Evolutionary conservation across 37 sponge, comb jelly and placozoan species (phyloP).

Genomic region (Aphrocallistes beatrix): DNA sequence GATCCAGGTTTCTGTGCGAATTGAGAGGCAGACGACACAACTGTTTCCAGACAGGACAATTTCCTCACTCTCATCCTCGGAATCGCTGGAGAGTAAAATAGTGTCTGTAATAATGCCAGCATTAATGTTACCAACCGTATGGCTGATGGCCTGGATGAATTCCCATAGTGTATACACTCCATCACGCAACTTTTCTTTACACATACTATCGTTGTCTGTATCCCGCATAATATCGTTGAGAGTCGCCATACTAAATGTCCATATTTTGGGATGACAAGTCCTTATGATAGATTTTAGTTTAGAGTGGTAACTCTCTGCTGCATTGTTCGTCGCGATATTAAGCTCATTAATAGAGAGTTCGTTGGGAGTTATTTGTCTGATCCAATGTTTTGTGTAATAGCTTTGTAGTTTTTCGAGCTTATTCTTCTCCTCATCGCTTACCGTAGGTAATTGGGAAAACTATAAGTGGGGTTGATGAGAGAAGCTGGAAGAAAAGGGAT

Average conservation of each 20-base stretch:
- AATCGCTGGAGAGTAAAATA: not conserved
- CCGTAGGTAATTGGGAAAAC: no score
- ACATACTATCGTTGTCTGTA: not conserved
- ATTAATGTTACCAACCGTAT: not conserved
- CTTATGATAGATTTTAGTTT: not conserved
- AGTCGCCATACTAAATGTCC: not conserved
- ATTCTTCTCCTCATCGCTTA: not conserved
- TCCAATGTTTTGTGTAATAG: not conserved
- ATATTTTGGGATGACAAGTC: conserved; percentile 1
- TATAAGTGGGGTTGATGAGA: not conserved
- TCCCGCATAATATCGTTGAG: not conserved
- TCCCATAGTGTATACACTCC: not conserved
- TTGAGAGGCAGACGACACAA: not conserved
- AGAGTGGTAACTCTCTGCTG: not conserved
- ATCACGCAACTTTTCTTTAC: not conserved
- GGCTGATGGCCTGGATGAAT: not conserved
- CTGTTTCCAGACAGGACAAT: not conserved
- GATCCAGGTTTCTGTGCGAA: not conserved
- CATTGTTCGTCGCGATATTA: not conserved
- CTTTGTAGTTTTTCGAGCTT: not conserved
- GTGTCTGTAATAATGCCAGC: not conserved
- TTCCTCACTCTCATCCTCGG: conserved; percentile 12
- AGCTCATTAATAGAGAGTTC: not conserved
- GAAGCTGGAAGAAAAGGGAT: not conserved
- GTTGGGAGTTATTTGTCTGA: not conserved